Evolutionary conservation across 2,888 invertebrate species (phyloP).

Genomic region (Cordylochernes scorpioides): DNA sequence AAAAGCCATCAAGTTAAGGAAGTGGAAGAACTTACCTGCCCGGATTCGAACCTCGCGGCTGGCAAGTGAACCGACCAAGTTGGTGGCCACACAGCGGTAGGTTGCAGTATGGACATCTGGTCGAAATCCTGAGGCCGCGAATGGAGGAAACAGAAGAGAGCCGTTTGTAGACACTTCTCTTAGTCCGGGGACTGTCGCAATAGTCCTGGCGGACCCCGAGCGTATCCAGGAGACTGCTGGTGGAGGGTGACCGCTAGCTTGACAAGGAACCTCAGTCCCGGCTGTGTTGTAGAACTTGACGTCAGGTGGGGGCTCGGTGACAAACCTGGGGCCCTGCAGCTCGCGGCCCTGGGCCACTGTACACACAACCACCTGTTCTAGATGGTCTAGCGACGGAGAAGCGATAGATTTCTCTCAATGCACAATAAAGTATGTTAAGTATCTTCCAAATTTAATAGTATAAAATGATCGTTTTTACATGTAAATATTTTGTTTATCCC

Average conservation of each 20-base stretch:
- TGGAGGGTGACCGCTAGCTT: conserved; percentile 8
- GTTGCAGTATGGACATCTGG: conserved; percentile 82
- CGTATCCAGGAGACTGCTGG: conserved; percentile 8
- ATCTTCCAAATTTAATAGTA: no score
- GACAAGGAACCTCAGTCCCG: conserved; percentile 8
- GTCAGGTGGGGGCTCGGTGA: conserved; percentile 6
- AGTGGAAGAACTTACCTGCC: no score
- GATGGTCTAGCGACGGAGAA: no score
- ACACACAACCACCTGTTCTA: no score
- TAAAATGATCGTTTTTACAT: no score
- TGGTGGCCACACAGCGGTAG: conserved; percentile 69
- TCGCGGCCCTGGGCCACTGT: no score
- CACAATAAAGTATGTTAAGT: no score
- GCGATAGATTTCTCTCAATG: no score
- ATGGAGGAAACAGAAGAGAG: conserved; percentile 74
- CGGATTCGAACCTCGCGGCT: conserved; percentile 75
- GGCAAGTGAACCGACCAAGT: conserved; percentile 63
- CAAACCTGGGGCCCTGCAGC: conserved; percentile 6
- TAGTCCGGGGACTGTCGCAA: conserved; percentile 9
- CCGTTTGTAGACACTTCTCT: conserved; percentile 29
- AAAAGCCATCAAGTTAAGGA: no score
- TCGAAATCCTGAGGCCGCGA: conserved; percentile 70
- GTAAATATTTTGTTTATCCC: no score
- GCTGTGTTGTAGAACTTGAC: conserved; percentile 11
- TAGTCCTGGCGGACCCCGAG: no score